Conservation (phyloP, 2,797 vertebrate genomes). For the Mus spretus region DNA sequence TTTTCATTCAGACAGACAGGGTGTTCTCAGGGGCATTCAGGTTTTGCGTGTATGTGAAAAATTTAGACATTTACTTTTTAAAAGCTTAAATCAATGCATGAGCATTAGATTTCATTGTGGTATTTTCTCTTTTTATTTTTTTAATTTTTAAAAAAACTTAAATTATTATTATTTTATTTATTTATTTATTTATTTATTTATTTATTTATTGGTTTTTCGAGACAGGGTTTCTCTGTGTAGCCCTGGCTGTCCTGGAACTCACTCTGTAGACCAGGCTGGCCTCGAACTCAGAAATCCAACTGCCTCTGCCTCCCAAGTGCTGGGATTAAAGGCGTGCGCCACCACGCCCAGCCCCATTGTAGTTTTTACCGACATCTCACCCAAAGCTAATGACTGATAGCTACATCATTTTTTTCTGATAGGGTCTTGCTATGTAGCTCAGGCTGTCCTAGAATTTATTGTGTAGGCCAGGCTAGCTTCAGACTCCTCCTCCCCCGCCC, state of each 20-base stretch:
- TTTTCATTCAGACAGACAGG: neutral
- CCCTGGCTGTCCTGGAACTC: too few relatives aligned
- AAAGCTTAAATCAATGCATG: too few relatives aligned
- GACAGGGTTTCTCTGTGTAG: too few relatives aligned
- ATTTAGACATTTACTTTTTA: neutral
- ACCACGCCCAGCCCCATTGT: neutral
- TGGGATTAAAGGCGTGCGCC: too few relatives aligned
- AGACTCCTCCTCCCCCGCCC: neutral
- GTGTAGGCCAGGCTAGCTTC: neutral
- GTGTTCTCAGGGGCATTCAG: neutral
- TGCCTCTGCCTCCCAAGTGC: too few relatives aligned
- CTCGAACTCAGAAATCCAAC: too few relatives aligned
- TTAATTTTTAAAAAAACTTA: too few relatives aligned
- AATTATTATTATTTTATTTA: too few relatives aligned
- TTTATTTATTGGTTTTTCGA: too few relatives aligned
- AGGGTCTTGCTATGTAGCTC: neutral
- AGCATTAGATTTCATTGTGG: neutral
- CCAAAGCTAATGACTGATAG: constrained; percentile 5
- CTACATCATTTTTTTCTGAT: neutral
- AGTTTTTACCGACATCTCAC: constrained; percentile 27
- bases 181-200: too few relatives aligned
- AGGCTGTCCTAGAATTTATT: neutral
- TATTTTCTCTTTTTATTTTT: neutral
- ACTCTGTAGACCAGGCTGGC: too few relatives aligned
- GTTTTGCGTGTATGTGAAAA: neutral